A percentile compares a stretch with the other conserved stretches of the same genome.
phyloP scores from a whole-genome alignment of 2,797 vertebrate species.

The Poliocrania exsul region DNA sequence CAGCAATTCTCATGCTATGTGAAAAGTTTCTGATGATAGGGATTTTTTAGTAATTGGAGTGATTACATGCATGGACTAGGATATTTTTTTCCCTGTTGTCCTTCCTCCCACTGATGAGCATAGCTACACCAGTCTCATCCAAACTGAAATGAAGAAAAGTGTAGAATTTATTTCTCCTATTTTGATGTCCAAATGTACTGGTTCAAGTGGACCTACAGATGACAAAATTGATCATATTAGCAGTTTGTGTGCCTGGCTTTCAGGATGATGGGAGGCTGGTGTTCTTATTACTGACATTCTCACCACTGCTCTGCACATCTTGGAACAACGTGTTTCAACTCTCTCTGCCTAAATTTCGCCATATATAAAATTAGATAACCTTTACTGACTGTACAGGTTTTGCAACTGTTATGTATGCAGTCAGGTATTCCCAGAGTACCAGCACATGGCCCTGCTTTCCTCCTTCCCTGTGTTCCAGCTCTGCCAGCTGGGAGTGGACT shows the following conservation, averaged over 20 bases:
- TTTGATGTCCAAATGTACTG: neutral
- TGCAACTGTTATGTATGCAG: neutral
- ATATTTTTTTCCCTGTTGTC: neutral
- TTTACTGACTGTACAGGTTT: conserved; percentile 29
- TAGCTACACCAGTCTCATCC: neutral
- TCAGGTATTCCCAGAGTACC: neutral
- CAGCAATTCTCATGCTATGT: neutral
- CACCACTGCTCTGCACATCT: neutral
- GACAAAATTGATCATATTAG: neutral
- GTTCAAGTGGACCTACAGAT: neutral
- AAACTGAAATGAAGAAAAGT: neutral
- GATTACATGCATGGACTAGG: neutral
- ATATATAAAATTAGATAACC: conserved; percentile 5
- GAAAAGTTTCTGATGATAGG: neutral
- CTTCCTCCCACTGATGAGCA: neutral
- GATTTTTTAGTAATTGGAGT: neutral
- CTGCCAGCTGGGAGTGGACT: neutral
- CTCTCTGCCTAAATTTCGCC: neutral
- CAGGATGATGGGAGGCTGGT: neutral
- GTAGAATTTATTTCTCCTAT: neutral
- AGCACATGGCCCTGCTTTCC: neutral
- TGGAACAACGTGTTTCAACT: neutral
- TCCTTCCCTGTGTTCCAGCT: neutral
- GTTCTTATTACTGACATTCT: neutral
- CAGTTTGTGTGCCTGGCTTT: neutral